These are phyloP conservation scores for Metaphire vulgaris DNA, from an alignment of 1,140 invertebrate species.

Conservation along the genomic window DNA sequence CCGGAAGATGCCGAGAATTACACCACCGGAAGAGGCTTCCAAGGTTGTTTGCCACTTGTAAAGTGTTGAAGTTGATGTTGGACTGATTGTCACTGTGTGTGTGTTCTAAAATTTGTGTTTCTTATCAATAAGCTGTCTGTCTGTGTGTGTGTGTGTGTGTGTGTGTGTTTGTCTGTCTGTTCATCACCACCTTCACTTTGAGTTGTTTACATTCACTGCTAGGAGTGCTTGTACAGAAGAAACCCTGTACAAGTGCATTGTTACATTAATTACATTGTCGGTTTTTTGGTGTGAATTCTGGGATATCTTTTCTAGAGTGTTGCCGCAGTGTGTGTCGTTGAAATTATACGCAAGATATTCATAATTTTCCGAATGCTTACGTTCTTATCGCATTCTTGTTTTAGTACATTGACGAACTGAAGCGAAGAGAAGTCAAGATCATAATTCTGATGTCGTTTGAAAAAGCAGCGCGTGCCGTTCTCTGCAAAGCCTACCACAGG, in stretches of 20 bases:
- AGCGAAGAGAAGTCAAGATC: constrained; percentile 60
- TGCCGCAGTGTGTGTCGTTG: no score
- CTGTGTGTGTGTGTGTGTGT: no score
- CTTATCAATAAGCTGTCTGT: no score
- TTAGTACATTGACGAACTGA: constrained; percentile 65
- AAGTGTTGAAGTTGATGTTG: not conserved
- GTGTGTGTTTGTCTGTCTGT: no score
- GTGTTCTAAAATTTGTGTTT: not conserved
- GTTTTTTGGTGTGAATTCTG: no score
- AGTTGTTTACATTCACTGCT: no score
- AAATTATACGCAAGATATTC: no score
- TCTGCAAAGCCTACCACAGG: constrained; percentile 69
- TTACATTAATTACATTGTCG: no score
- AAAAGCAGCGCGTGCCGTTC: constrained; percentile 60
- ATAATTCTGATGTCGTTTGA: constrained; percentile 75
- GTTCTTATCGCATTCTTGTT: constrained; percentile 31
- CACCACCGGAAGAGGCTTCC: constrained; percentile 26
- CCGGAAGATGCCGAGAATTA: constrained; percentile 61
- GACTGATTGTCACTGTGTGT: not conserved
- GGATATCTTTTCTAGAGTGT: no score
- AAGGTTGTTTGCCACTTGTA: constrained; percentile 11
- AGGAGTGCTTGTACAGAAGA: no score
- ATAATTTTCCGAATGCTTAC: not conserved
- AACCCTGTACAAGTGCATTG: no score
- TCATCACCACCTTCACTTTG: no score